Conservation (phyloP, 2,797 vertebrate genomes). For the Phalanger gymnotis region DNA sequence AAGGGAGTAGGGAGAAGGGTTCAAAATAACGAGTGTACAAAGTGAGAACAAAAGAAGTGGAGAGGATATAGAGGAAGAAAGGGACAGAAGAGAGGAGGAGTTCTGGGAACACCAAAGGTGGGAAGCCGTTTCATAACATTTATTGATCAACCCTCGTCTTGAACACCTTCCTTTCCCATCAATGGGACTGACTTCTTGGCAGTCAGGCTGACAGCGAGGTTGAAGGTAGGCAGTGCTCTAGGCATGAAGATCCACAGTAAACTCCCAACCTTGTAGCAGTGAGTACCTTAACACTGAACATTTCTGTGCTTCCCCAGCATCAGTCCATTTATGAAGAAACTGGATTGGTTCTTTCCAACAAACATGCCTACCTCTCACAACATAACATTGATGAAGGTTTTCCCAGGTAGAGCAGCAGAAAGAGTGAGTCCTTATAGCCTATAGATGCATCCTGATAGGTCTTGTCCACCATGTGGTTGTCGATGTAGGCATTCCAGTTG, state of each 20-base stretch:
- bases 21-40: not conserved
- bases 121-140: not conserved
- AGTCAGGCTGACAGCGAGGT: not conserved
- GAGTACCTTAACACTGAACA: not conserved
- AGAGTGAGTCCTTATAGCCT: conserved; percentile 79
- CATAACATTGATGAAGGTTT: conserved; percentile 79
- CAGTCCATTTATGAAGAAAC: not conserved
- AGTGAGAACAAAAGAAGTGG: not conserved
- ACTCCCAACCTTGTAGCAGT: not conserved
- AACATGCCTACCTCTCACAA: conserved; percentile 57
- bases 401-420: conserved; percentile 80
- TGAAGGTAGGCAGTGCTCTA: not conserved
- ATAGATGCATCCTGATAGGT: conserved; percentile 83
- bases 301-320: not conserved
- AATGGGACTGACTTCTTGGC: not conserved
- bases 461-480: conserved; percentile 80
- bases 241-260: not conserved
- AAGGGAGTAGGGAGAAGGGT: not conserved
- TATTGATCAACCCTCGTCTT: not conserved
- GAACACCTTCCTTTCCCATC: not conserved
- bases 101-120: not conserved
- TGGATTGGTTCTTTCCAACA: not conserved
- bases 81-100: not conserved
- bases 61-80: not conserved
- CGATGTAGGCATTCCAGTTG: conserved; percentile 79